A percentile compares a stretch with the other conserved stretches of the same genome.
Conservation (phyloP, 2,888 invertebrate genomes). For the Apotomis turbidana region DNA sequence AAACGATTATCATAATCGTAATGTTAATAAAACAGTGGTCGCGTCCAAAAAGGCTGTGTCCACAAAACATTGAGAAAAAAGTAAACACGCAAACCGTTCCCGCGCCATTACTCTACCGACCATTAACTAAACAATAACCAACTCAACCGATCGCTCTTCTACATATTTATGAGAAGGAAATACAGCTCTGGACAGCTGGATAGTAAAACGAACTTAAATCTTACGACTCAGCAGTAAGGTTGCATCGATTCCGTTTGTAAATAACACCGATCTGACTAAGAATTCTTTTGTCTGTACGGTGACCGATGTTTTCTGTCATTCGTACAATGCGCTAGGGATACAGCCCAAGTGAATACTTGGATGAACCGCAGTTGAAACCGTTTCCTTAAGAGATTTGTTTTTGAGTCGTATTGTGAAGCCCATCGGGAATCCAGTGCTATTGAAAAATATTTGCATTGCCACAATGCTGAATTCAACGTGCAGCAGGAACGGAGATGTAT, state of each 20-base stretch:
- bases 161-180: slow-evolving; percentile 61
- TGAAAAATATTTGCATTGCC: slow-evolving; percentile 36
- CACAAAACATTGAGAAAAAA: slow-evolving; percentile 40
- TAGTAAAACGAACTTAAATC: slow-evolving; percentile 36
- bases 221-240: slow-evolving; percentile 24
- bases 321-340: slow-evolving; percentile 37
- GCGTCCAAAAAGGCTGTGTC: slow-evolving; percentile 34
- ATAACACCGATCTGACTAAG: slow-evolving; percentile 45
- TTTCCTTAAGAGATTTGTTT: slow-evolving; percentile 53
- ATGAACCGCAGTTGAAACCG: slow-evolving; percentile 46
- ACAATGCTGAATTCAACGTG: slow-evolving; percentile 19
- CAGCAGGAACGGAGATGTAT: slow-evolving; percentile 17
- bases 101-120: slow-evolving; percentile 59
- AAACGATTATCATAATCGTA: slow-evolving; percentile 41
- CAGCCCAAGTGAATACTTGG: slow-evolving; percentile 48
- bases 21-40: slow-evolving; percentile 26
- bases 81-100: slow-evolving; percentile 52
- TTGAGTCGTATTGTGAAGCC: slow-evolving; percentile 32
- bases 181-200: slow-evolving; percentile 23
- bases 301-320: slow-evolving; percentile 53
- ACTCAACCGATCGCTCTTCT: slow-evolving; percentile 48
- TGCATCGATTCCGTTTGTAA: slow-evolving; percentile 19
- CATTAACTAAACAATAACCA: slow-evolving; percentile 62
- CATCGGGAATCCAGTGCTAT: slow-evolving; percentile 31
- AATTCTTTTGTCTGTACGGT: slow-evolving; percentile 50